Evolutionary conservation across 92 coral and sea anemone genomes (phyloP).

Genomic region (Epizoanthus ramosus): DNA sequence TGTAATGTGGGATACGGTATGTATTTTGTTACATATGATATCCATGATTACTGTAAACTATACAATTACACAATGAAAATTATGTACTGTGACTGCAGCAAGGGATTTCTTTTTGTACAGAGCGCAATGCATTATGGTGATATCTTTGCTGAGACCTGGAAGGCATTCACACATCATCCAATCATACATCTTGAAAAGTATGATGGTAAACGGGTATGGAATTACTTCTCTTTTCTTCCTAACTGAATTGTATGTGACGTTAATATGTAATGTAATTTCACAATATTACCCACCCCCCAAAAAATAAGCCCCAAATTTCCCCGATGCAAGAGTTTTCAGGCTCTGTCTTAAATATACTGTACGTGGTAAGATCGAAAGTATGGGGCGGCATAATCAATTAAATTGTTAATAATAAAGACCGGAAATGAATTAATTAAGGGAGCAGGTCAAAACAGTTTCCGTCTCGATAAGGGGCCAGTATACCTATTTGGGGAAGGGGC

Average conservation of each 20-base stretch:
- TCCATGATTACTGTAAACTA: too few species aligned
- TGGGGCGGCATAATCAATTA: too few species aligned
- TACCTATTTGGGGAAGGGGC: too few species aligned
- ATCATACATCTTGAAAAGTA: conserved; percentile 62
- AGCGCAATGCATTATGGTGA: conserved; percentile 67
- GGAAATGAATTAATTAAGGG: too few species aligned
- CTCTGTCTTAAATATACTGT: too few species aligned
- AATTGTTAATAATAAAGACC: too few species aligned
- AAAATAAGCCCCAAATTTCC: too few species aligned
- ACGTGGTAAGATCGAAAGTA: too few species aligned
- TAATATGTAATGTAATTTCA: not conserved
- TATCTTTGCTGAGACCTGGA: conserved; percentile 79
- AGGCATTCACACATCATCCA: conserved; percentile 69
- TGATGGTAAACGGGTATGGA: conserved; percentile 70
- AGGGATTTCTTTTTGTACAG: conserved; percentile 27
- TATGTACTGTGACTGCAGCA: not conserved
- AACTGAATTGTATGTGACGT: not conserved
- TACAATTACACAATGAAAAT: not conserved
- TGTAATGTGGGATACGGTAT: conserved; percentile 87
- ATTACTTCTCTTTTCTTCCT: not conserved
- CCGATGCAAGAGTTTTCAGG: too few species aligned
- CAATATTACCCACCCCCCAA: not conserved
- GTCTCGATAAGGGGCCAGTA: too few species aligned
- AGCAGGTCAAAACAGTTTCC: too few species aligned
- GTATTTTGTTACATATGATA: not conserved